phyloP scores from a whole-genome alignment of 2,888 invertebrate species.

The Nemotelus pantherinus region DNA sequence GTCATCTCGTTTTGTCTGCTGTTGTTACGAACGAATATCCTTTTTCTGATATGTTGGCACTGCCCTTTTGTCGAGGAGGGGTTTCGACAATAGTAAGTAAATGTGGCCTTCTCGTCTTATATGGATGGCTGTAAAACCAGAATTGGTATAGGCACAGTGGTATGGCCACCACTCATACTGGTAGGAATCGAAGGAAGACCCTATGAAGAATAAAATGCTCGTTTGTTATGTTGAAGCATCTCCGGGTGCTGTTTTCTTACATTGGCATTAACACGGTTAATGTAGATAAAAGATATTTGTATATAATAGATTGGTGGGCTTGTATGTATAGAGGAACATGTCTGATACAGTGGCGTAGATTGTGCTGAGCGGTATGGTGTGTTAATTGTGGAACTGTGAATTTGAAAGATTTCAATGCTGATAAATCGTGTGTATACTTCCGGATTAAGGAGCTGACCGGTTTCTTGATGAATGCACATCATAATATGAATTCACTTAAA shows the following conservation, averaged over 20 bases:
- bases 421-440: background rate
- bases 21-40: conserved; percentile 10
- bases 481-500: no score
- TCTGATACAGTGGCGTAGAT: background rate
- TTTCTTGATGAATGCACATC: no score
- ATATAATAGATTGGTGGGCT: background rate
- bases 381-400: background rate
- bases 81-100: background rate
- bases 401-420: background rate
- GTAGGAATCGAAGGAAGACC: no score
- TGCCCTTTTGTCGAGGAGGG: conserved; percentile 19
- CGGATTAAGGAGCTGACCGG: background rate
- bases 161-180: no score
- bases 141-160: no score
- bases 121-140: no score
- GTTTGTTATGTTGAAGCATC: conserved; percentile 17
- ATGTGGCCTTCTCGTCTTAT: background rate
- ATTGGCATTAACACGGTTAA: conserved; percentile 35
- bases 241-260: conserved; percentile 28
- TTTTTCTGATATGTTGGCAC: conserved; percentile 5
- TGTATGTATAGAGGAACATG: background rate
- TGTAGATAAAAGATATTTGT: conserved; percentile 33
- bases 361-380: background rate
- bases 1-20: conserved; percentile 30
- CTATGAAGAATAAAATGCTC: conserved; percentile 22